Evolutionary conservation across 2,113 vertebrate species (phyloP).

Genomic region (Ammospiza caudacuta): DNA sequence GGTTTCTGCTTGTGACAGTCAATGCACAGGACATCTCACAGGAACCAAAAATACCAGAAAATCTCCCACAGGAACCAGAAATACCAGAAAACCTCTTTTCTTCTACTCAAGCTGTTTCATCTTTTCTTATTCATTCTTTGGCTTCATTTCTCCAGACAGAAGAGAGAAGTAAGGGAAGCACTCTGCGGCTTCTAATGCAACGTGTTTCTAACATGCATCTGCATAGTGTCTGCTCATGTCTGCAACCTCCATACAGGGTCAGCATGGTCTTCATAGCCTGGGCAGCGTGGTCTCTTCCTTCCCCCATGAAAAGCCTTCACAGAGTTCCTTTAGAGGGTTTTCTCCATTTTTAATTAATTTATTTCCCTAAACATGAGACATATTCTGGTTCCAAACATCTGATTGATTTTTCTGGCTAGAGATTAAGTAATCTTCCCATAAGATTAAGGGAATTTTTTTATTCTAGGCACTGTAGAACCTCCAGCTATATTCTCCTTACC

Average conservation of each 20-base stretch:
- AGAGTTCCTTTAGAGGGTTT: background rate
- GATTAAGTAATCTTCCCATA: background rate
- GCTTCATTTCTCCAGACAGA: background rate
- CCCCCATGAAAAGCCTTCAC: background rate
- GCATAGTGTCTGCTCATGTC: background rate
- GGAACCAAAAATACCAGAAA: background rate
- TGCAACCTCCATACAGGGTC: background rate
- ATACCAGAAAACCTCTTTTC: background rate
- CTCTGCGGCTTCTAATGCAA: background rate
- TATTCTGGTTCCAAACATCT: background rate
- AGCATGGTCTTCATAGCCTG: background rate
- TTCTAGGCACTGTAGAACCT: background rate
- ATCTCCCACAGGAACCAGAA: background rate
- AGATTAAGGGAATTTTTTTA: background rate
- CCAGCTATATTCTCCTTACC: background rate
- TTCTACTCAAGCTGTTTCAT: background rate
- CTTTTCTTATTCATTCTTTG: background rate
- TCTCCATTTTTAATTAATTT: background rate
- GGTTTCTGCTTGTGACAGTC: background rate
- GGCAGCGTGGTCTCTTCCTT: background rate
- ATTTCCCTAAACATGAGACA: background rate
- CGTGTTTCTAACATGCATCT: rapidly evolving
- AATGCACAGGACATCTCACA: background rate
- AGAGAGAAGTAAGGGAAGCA: background rate
- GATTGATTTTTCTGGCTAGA: background rate